Base-by-base conservation (phyloP, 2,113 vertebrate genomes). In the Esox niger region DNA sequence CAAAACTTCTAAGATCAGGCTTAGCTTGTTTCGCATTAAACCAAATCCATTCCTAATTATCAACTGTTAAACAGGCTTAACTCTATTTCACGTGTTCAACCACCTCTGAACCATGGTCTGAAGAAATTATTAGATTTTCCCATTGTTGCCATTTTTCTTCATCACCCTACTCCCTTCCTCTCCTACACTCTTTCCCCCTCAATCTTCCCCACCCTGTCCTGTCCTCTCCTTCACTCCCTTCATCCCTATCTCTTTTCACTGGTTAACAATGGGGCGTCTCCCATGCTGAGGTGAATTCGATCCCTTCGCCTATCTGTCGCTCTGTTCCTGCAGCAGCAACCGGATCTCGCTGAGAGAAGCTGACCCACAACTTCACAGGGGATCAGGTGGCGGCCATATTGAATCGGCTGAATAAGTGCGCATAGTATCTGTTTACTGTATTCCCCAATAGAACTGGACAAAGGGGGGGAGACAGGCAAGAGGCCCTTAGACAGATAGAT, bases 341-440 rank as follows among this genome's bases (percentile, higher is more conserved):
- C 62, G 13, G 76, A 86, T 86, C 82, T 33, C 3, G 79, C 76
- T 86, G 84, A 84, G 84, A 86, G 76, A 75, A 82, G 78, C 75
- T 58, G 70, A 82, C 72, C 74, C 62, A 20, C 6, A 17, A 75
- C 77, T 86, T 86, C 84, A 86, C 84, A 86, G 79, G 82, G 82
- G 82, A 82, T 86, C 80, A 26, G 78, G 27, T 86, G 72, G 67
- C 84, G 5, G 68, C 78, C 78, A 70, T 73, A 65, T 73, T 82
- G 80, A 77, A 23, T 43, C 17, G 38, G 66, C 63, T 25, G 69
- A 86, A 81, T 79, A 80, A 71, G 76, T 80, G 80, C 64, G 33
- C n/a, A 33, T 73, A 29, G 84, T 76, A 78, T 86, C 75, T 63
- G 70, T 74, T 84, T 86, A 77, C 76, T 17, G 63, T 20, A 47